Evolutionary conservation across 2,113 vertebrate genomes (phyloP).

Genomic region (Petromus typicus): DNA sequence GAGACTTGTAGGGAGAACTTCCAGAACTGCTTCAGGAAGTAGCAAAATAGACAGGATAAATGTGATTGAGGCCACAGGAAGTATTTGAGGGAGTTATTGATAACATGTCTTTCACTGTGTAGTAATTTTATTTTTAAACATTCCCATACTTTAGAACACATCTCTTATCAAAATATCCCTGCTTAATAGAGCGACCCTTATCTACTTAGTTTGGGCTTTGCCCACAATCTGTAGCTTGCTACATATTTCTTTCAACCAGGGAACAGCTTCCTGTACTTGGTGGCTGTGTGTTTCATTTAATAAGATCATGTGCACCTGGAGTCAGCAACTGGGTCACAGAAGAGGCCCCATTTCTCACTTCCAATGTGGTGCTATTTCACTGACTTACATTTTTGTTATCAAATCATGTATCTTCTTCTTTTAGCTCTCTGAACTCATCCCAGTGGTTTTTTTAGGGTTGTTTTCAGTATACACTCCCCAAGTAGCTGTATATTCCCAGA

Average conservation of each 20-base stretch:
- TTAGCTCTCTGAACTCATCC: neutral
- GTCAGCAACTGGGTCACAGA: rapidly evolving
- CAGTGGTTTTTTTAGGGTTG: neutral
- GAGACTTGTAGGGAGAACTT: neutral
- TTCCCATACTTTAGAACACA: neutral
- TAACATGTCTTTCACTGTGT: neutral
- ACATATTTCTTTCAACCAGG: neutral
- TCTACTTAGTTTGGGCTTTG: neutral
- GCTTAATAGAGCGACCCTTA: neutral
- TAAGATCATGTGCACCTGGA: neutral
- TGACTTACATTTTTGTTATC: rapidly evolving
- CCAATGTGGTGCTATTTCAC: rapidly evolving
- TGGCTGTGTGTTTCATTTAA: rapidly evolving
- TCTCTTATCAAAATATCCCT: neutral
- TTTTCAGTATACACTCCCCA: neutral
- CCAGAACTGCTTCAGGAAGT: neutral
- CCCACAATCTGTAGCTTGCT: neutral
- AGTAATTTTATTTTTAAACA: neutral
- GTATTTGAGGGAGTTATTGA: neutral
- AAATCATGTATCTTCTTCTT: neutral
- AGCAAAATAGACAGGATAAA: neutral
- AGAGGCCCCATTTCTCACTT: neutral
- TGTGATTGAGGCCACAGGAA: neutral
- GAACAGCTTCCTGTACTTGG: neutral
- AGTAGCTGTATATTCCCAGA: rapidly evolving